phyloP scores from a whole-genome alignment of 2,797 vertebrate genomes.

The Myripristis murdjan region DNA sequence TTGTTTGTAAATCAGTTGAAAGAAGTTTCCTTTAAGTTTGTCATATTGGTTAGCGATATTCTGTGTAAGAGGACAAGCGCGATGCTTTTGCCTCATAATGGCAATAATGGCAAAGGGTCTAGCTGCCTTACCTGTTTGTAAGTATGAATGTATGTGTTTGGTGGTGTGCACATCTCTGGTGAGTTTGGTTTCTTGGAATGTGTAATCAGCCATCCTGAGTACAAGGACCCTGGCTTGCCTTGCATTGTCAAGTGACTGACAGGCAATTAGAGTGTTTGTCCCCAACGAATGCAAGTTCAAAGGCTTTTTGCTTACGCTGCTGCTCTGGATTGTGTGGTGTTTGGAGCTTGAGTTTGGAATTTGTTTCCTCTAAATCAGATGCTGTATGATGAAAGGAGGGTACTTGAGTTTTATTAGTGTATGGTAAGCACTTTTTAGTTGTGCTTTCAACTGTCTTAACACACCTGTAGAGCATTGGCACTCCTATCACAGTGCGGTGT shows the following conservation, averaged over 20 bases:
- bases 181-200: slow-evolving; percentile 48
- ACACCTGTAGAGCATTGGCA: slow-evolving; percentile 10
- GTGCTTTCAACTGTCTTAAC: background rate
- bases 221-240: slow-evolving; percentile 60
- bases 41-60: too few species aligned
- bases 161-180: slow-evolving; percentile 26
- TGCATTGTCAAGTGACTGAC: slow-evolving; percentile 51
- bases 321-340: slow-evolving; percentile 56
- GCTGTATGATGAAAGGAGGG: background rate
- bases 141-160: slow-evolving; percentile 30
- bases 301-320: slow-evolving; percentile 57
- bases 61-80: slow-evolving; percentile 13
- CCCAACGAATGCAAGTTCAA: slow-evolving; percentile 44
- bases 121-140: slow-evolving; percentile 21
- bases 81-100: slow-evolving; percentile 16
- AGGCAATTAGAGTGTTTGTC: slow-evolving; percentile 42
- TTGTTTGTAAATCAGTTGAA: too few species aligned
- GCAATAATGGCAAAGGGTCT: slow-evolving; percentile 18
- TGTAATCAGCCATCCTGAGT: slow-evolving; percentile 45
- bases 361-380: slow-evolving; percentile 14
- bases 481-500: slow-evolving; percentile 11
- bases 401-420: background rate
- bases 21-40: too few species aligned
- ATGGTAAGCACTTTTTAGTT: too few species aligned
- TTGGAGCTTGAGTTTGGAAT: slow-evolving; percentile 32